Evolutionary conservation across 2,888 invertebrate species (phyloP).

Genomic region (Deroplatys truncata): DNA sequence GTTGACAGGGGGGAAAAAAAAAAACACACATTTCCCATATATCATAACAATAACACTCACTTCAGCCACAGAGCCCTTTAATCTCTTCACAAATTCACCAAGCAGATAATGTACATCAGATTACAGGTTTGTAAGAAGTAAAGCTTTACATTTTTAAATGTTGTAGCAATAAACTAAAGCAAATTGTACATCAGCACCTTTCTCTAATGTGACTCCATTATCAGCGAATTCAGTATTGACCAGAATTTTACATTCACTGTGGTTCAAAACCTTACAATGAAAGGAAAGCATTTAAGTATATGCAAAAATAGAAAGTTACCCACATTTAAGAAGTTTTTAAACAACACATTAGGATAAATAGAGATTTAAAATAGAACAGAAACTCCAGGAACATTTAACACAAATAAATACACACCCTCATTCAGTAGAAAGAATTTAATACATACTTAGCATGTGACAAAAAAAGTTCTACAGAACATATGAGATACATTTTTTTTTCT

Average conservation of each 20-base stretch:
- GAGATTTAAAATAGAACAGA: background rate
- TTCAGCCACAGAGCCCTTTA: conserved; percentile 14
- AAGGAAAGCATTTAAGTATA: background rate
- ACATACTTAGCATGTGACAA: conserved; percentile 30
- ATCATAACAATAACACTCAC: background rate
- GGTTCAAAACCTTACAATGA: background rate
- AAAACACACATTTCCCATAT: background rate
- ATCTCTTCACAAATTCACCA: conserved; percentile 19
- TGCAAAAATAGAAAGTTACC: background rate
- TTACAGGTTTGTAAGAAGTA: background rate
- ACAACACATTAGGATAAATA: background rate
- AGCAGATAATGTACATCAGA: conserved; percentile 16
- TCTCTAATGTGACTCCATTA: background rate
- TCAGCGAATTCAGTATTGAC: background rate
- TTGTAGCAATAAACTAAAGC: background rate
- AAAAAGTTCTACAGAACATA: conserved; percentile 28
- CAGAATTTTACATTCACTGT: background rate
- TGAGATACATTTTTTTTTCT: conserved; percentile 23
- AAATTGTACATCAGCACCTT: background rate
- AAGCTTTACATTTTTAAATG: background rate
- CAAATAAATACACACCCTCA: conserved; percentile 18
- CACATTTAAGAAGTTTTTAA: background rate
- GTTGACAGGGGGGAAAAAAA: too few relatives aligned
- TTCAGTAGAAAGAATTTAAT: conserved; percentile 35
- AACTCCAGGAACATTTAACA: background rate